These are phyloP conservation scores for Channa argus DNA, from an alignment of 2,113 vertebrate species.

Conservation along the genomic window DNA sequence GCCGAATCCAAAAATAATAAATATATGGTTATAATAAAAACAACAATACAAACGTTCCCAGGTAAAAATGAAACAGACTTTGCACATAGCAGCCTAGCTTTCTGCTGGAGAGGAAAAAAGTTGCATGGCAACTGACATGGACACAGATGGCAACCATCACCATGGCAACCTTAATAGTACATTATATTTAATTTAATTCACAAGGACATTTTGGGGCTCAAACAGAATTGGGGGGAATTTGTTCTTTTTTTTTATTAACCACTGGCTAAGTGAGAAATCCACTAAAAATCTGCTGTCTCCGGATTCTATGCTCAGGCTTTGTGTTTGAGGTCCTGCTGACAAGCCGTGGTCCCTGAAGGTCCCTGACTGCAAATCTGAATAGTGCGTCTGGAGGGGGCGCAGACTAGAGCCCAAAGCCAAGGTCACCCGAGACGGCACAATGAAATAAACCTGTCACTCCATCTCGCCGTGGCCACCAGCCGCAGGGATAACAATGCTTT, in stretches of 20 bases:
- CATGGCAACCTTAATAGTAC: constrained; percentile 80
- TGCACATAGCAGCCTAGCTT: constrained; percentile 25
- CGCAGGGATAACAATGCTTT: constrained; percentile 69
- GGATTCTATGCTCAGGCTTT: constrained; percentile 4
- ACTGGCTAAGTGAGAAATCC: constrained; percentile 5
- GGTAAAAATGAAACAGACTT: constrained; percentile 11
- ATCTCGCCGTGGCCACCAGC: constrained; percentile 41
- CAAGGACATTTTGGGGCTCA: constrained; percentile 57
- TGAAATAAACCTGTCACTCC: constrained; percentile 73
- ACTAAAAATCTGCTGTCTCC: not conserved
- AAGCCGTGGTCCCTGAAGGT: constrained; percentile 20
- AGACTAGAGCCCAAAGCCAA: constrained; percentile 64
- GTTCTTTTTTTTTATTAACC: constrained; percentile 7
- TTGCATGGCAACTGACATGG: constrained; percentile 79
- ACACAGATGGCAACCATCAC: constrained; percentile 66
- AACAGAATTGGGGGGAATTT: constrained; percentile 11
- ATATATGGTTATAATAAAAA: not conserved
- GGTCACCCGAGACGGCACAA: constrained; percentile 65
- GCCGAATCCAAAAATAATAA: not conserved
- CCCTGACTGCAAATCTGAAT: constrained; percentile 45
- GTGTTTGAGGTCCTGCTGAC: constrained; percentile 37
- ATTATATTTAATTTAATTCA: constrained; percentile 72
- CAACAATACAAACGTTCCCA: not conserved
- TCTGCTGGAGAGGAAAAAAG: constrained; percentile 44
- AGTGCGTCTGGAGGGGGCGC: constrained; percentile 38